phyloP scores from a whole-genome alignment of 2,797 vertebrate genomes.

The Lophius americanus region DNA sequence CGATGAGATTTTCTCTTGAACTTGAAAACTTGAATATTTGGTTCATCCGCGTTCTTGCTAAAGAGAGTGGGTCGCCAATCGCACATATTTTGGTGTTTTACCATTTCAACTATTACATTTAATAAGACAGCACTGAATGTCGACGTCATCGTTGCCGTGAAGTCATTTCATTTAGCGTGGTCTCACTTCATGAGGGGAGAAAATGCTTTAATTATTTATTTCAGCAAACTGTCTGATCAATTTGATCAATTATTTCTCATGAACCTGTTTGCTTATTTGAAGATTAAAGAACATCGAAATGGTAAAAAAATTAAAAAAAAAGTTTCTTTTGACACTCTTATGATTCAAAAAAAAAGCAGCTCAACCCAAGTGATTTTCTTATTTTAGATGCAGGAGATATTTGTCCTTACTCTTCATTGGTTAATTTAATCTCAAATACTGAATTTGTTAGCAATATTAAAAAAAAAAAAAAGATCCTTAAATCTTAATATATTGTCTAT shows the following conservation, averaged over 20 bases:
- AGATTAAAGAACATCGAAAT: constrained; percentile 1
- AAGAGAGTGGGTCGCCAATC: too few species aligned
- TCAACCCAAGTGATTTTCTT: too few species aligned
- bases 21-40: neutral
- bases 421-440: neutral
- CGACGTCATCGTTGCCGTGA: neutral
- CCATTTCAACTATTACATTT: constrained; percentile 4
- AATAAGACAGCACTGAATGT: constrained; percentile 23
- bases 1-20: constrained; percentile 38
- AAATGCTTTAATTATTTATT: constrained; percentile 67
- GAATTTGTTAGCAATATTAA: neutral
- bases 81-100: constrained; percentile 29
- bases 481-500: constrained; percentile 19
- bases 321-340: too few species aligned
- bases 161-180: constrained; percentile 25
- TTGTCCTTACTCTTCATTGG: constrained; percentile 1
- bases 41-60: neutral
- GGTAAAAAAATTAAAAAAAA: too few species aligned
- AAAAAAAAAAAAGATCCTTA: neutral
- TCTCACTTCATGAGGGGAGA: constrained; percentile 25
- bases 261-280: constrained; percentile 39
- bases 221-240: constrained; percentile 42
- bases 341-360: too few species aligned
- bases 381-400: neutral
- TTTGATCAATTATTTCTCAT: constrained; percentile 14